phyloP scores from a whole-genome alignment of 2,888 invertebrate genomes.

The Megamerina dolium region DNA sequence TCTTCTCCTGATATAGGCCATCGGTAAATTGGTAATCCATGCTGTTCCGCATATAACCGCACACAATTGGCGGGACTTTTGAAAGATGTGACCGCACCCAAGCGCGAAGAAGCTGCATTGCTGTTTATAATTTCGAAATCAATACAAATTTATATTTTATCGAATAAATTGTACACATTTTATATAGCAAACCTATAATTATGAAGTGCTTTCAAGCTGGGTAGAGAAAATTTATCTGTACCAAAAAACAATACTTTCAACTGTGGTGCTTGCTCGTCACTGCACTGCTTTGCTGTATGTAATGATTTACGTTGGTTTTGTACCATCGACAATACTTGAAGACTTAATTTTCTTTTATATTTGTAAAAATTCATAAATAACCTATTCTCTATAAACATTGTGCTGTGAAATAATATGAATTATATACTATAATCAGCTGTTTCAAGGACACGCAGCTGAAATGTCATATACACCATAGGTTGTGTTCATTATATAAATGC shows the following conservation, averaged over 20 bases:
- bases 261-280: background rate
- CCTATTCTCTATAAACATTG: background rate
- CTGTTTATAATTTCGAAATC: background rate
- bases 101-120: slow-evolving; percentile 14
- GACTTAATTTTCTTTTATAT: slow-evolving; percentile 36
- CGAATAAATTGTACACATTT: background rate
- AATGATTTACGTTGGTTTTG: background rate
- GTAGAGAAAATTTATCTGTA: slow-evolving; percentile 73
- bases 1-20: slow-evolving; percentile 59
- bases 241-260: slow-evolving; percentile 75
- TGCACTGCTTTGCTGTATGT: too few relatives aligned
- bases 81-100: slow-evolving; percentile 66
- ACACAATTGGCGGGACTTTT: slow-evolving; percentile 60
- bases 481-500: too few relatives aligned
- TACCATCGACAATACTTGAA: too few relatives aligned
- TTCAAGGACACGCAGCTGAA: too few relatives aligned
- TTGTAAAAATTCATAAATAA: slow-evolving; percentile 29
- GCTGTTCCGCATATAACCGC: slow-evolving; percentile 58
- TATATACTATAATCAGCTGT: too few relatives aligned
- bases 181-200: slow-evolving; percentile 50
- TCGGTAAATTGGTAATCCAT: slow-evolving; percentile 57
- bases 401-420: too few relatives aligned
- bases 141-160: background rate
- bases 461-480: too few relatives aligned
- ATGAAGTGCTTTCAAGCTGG: slow-evolving; percentile 64